Evolutionary conservation across 2,888 invertebrate genomes (phyloP).

Genomic region (Nymphalis c-album): DNA sequence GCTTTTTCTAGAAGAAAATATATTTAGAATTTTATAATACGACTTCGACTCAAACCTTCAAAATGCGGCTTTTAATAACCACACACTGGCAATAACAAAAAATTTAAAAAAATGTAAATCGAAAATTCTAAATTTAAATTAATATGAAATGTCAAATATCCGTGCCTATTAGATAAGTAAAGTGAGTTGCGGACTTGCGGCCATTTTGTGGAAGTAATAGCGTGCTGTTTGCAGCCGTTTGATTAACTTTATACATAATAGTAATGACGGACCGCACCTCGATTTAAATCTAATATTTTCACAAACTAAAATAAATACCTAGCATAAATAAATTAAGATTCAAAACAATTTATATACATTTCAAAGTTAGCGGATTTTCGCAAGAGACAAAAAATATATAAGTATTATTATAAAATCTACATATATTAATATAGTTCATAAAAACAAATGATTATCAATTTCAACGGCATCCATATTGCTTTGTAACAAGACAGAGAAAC

Average conservation of each 20-base stretch:
- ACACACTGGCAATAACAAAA: too few species aligned
- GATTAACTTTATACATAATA: constrained; percentile 30
- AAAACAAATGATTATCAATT: constrained; percentile 29
- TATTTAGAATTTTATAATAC: too few species aligned
- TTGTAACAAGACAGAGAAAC: constrained; percentile 17
- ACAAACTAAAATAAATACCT: background rate
- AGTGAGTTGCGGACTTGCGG: constrained; percentile 31
- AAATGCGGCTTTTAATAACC: too few species aligned
- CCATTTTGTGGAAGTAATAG: constrained; percentile 37
- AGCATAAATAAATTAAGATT: background rate
- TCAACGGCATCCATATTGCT: constrained; percentile 20
- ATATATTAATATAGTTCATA: constrained; percentile 1
- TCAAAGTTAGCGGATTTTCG: background rate
- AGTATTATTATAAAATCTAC: background rate
- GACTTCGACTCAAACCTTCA: too few species aligned
- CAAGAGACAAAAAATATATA: background rate
- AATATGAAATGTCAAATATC: background rate
- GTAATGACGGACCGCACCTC: constrained; percentile 15
- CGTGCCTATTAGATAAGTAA: constrained; percentile 19
- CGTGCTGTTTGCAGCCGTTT: constrained; percentile 25
- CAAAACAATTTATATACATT: background rate
- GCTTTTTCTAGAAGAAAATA: too few species aligned
- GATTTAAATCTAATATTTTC: background rate
- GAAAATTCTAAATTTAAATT: too few species aligned
- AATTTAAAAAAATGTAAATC: too few species aligned